Base-by-base conservation (phyloP, 2,113 vertebrate species). In the Myiozetetes cayanensis region DNA sequence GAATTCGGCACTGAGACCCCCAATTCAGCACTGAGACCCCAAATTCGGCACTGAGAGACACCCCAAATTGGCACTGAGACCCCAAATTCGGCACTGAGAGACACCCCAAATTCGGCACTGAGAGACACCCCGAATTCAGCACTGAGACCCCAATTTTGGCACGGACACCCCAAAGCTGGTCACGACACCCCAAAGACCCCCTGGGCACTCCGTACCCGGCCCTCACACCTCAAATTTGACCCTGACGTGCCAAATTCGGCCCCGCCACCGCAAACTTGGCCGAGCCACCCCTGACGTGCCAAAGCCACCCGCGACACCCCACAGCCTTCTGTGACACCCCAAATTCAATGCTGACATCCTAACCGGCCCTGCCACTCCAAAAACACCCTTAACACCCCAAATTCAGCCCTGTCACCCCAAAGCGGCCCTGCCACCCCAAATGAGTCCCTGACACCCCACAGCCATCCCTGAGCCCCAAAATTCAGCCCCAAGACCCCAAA, bases 361-460 rank as follows among this genome's bases (percentile, higher is more conserved):
- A 52, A 52, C 27, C 27, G 8, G 14, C 56, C 33, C 13, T 15
- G 56, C 8, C 33, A n/a, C 56, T n/a, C 56, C 33, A 52, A 52
- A 52, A 52, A 27, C 50, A 52, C 25, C 50, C 33, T 9, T 23
- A 33, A n/a, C 33, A 58, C 33, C 33, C 33, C 21, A 56, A 56
- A 56, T 33, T 13, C 31, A 33, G 14, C 19, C 31, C 53, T 55
- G 53, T 12, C 25, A 49, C 7, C 44, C 44, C 63, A 14, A 5
- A 46, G 21, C 7, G 3, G 20, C 6, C 30, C 43, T 11, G 63
- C 10, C 37, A 16, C 25, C 41, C 43, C 25, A 37, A 25, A 76
- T 12, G 13, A 22, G 3, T 13, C 14, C 7, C 19, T 49, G 16
- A 4, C 20, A 2, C 20, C 15, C 4, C 2, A 20, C 7, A 25